phyloP scores from a whole-genome alignment of 2,888 invertebrate genomes.

The Lumbricus terrestris region DNA sequence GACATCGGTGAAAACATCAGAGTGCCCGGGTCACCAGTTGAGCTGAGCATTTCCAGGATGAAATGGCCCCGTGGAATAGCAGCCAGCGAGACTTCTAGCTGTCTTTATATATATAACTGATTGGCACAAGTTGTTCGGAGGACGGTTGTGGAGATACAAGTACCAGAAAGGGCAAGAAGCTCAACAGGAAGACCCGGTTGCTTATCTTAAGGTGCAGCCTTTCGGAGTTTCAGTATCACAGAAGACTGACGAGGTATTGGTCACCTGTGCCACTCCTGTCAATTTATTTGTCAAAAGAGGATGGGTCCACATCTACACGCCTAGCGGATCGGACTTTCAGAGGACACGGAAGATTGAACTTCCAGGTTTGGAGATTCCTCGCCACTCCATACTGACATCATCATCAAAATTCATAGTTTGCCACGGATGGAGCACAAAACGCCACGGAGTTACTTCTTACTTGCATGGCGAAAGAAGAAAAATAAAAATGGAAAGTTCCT shows the following conservation, averaged over 20 bases:
- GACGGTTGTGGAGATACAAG: constrained; percentile 3
- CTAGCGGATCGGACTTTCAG: not conserved
- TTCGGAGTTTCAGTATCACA: constrained; percentile 5
- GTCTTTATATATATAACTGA: not conserved
- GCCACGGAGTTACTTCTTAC: not conserved
- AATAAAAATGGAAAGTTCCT: not conserved
- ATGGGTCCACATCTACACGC: not conserved
- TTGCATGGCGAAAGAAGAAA: not conserved
- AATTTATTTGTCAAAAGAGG: not conserved
- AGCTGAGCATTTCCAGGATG: not conserved
- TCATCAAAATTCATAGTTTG: not conserved
- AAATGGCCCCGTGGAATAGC: not conserved
- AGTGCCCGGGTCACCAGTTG: not conserved
- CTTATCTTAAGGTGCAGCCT: not conserved
- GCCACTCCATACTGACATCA: not conserved
- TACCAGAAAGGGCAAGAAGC: not conserved
- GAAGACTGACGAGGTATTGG: not conserved
- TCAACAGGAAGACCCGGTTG: not conserved
- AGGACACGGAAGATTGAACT: not conserved
- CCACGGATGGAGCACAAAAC: not conserved
- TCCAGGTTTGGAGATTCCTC: not conserved
- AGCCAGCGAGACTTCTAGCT: not conserved
- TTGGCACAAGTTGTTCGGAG: not conserved
- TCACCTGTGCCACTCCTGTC: constrained; percentile 4
- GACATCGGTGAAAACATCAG: not conserved